Conservation (phyloP, 2,888 invertebrate species). For the Heterodera filipjevi region DNA sequence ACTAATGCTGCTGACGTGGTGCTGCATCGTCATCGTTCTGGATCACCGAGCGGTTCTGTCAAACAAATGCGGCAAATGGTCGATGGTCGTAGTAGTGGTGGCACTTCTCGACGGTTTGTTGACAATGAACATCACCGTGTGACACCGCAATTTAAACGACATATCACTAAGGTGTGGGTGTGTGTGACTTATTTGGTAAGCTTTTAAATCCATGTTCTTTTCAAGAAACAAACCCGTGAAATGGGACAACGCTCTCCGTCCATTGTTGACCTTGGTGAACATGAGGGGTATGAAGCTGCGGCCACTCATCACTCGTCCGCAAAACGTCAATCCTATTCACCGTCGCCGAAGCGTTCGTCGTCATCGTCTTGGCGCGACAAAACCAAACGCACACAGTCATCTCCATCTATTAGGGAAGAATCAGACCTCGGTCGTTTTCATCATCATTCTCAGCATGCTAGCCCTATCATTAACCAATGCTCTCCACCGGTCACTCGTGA, state of each 20-base stretch:
- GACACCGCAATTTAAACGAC: constrained; percentile 21
- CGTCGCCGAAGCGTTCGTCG: background rate
- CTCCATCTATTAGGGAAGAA: background rate
- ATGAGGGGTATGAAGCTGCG: background rate
- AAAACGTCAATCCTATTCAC: background rate
- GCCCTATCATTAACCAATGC: too few relatives aligned
- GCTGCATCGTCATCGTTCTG: background rate
- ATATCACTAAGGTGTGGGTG: constrained; percentile 5
- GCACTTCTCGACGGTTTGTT: too few relatives aligned
- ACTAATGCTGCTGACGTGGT: background rate
- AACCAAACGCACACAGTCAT: background rate
- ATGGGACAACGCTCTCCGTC: background rate
- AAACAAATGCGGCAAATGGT: background rate
- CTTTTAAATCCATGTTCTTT: background rate
- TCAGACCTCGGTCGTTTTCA: too few relatives aligned
- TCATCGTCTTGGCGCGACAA: background rate
- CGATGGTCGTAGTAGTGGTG: too few relatives aligned
- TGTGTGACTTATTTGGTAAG: background rate
- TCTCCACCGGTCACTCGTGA: background rate
- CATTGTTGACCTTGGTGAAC: background rate
- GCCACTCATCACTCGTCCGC: background rate
- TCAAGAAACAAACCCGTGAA: background rate
- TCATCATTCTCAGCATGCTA: too few relatives aligned
- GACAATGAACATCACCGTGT: background rate
- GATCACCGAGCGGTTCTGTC: background rate